These are phyloP conservation scores for Cyclophora albipunctata DNA, from an alignment of 2,888 invertebrate species.

Conservation along the genomic window DNA sequence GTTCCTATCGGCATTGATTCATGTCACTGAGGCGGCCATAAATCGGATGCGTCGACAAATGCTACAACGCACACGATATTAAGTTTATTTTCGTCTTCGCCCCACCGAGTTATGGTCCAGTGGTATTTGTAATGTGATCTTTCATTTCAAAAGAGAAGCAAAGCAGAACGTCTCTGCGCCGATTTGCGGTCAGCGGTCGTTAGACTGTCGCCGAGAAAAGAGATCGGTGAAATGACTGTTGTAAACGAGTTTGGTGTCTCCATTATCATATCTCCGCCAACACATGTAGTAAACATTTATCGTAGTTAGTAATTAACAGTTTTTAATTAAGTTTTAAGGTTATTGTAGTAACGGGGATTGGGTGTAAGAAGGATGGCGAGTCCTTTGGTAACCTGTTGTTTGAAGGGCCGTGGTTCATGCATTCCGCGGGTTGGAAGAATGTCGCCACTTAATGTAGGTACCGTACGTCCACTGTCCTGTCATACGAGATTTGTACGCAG, in stretches of 20 bases:
- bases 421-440: conserved; percentile 65
- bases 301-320: conserved; percentile 29
- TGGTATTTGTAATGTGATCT: conserved; percentile 72
- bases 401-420: conserved; percentile 55
- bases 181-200: conserved; percentile 66
- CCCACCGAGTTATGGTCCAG: conserved; percentile 73
- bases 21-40: conserved; percentile 62
- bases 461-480: conserved; percentile 61
- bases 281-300: conserved; percentile 57
- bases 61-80: conserved; percentile 71
- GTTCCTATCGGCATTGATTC: conserved; percentile 41
- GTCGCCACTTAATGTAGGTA: conserved; percentile 63
- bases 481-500: conserved; percentile 64
- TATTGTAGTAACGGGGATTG: conserved; percentile 50
- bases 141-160: conserved; percentile 63
- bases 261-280: conserved; percentile 35
- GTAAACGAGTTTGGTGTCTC: conserved; percentile 58
- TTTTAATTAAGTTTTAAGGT: conserved; percentile 36
- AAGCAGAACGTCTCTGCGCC: conserved; percentile 57
- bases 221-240: conserved; percentile 61
- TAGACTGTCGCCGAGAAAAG: conserved; percentile 60
- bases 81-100: conserved; percentile 75
- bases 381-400: conserved; percentile 55
- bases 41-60: conserved; percentile 71
- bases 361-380: conserved; percentile 46